Conservation (phyloP, 2,113 vertebrate species). For the Pygoscelis adeliae region DNA sequence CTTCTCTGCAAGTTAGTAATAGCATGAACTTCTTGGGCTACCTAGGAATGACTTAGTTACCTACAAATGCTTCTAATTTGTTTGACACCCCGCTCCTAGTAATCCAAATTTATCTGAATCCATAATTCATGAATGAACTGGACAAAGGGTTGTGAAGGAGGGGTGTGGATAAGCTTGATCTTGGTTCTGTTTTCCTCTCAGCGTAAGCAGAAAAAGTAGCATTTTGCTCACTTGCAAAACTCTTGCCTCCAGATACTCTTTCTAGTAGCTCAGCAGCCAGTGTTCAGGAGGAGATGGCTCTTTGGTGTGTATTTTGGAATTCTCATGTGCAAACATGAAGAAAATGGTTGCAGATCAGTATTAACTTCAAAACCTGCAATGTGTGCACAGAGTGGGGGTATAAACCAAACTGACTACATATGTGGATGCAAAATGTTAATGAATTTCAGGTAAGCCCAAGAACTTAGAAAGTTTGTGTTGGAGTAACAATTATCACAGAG, state of each 20-base stretch:
- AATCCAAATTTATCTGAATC: neutral
- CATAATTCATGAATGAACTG: neutral
- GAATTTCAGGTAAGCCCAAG: neutral
- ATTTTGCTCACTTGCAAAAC: neutral
- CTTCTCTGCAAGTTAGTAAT: neutral
- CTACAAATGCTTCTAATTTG: neutral
- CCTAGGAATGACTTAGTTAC: neutral
- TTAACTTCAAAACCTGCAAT: neutral
- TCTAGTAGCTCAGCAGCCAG: neutral
- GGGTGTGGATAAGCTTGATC: neutral
- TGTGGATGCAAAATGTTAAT: neutral
- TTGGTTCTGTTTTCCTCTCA: neutral
- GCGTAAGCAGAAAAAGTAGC: neutral
- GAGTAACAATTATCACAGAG: neutral
- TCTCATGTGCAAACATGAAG: accelerated
- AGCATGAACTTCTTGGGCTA: neutral
- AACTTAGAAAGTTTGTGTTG: neutral
- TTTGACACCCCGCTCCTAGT: neutral
- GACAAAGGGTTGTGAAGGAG: neutral
- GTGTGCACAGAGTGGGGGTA: neutral
- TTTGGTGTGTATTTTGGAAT: neutral
- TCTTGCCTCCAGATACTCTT: neutral
- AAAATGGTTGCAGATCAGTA: neutral
- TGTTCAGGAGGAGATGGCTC: neutral
- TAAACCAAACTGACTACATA: neutral